A percentile compares a stretch with the other conserved stretches of the same genome.
phyloP scores from a whole-genome alignment of 2,113 vertebrate genomes.

The Sylvilagus bachmani region DNA sequence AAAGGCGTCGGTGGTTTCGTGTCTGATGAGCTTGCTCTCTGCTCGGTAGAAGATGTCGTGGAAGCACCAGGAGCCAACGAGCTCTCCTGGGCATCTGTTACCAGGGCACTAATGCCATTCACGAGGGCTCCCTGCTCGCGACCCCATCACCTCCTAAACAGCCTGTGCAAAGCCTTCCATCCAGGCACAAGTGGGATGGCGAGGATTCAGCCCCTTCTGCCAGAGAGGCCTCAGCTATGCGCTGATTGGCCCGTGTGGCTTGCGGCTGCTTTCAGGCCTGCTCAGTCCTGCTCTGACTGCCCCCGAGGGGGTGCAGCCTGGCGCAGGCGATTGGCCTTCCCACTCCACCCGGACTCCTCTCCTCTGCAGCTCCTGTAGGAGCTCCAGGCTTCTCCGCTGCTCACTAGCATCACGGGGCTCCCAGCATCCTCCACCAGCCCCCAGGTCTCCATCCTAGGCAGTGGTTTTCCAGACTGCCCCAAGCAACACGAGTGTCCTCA shows the following conservation, averaged over 20 bases:
- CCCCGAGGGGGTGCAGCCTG: not conserved
- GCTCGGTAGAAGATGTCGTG: too few relatives aligned
- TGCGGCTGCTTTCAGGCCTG: not conserved
- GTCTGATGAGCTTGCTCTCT: not conserved
- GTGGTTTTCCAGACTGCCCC: too few relatives aligned
- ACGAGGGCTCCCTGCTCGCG: too few relatives aligned
- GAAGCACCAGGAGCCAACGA: not conserved
- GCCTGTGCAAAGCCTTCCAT: too few relatives aligned
- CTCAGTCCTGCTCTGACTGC: too few relatives aligned
- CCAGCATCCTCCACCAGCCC: not conserved
- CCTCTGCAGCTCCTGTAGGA: not conserved
- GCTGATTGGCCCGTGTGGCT: too few relatives aligned
- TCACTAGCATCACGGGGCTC: rapidly evolving
- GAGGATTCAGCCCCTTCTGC: too few relatives aligned
- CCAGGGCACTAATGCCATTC: not conserved
- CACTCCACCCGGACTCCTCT: not conserved
- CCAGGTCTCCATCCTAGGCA: not conserved
- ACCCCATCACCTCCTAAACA: not conserved
- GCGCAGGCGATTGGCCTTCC: rapidly evolving
- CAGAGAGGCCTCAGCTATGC: too few relatives aligned
- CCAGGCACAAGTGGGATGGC: too few relatives aligned
- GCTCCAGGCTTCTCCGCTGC: not conserved
- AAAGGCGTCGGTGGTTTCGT: not conserved
- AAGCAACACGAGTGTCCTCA: not conserved
- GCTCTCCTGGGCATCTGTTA: not conserved